Base-by-base conservation (phyloP, 2,888 invertebrate species). In the Molanna angustata region DNA sequence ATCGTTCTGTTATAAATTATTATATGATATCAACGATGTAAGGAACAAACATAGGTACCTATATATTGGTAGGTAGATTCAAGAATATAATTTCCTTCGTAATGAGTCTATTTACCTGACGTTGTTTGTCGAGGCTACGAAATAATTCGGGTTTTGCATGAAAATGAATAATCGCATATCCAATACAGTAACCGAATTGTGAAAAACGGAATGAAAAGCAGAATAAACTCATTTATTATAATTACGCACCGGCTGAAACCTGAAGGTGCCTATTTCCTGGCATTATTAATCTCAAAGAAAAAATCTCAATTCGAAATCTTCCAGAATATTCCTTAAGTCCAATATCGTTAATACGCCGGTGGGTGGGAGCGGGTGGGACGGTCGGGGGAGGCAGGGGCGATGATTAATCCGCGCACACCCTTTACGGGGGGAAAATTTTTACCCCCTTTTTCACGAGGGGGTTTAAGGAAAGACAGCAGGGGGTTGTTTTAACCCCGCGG, bases 371-470 rank as follows among this genome's bases (percentile, higher is more conserved):
- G n/a, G 31, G 50, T 14, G 35, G 54, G 31, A 27, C 44, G 21
- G 47, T 20, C 18, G 53, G 42, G 22, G 41, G 45, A 44, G 51
- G 37, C 39, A 32, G 52, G 58, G 58, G 58, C 45, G 58, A 58
- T 58, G 58, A 58, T 58, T 58, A 58, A 58, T 58, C 58, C 58
- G 56, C 56, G 58, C 54, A 58, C 58, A 58, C 58, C 56, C 58
- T 58, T 58, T 56, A 54, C 41, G 52, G 54, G 56, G 57, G 54
- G 55, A 39, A 43, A 44, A 58, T 58, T 56, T 58, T 58, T 58
- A 58, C 58, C 56, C 58, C 58, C 56, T 58, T 58, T 58, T 51
- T 57, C 56, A 42, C 57, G 48, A 49, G 53, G 52, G 45, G 52
- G 47, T 51, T 45, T 40, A 47, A 47, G 57, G 50, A 41, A 45